Conservation (phyloP, 2,888 invertebrate genomes). For the Hesperia comma region DNA sequence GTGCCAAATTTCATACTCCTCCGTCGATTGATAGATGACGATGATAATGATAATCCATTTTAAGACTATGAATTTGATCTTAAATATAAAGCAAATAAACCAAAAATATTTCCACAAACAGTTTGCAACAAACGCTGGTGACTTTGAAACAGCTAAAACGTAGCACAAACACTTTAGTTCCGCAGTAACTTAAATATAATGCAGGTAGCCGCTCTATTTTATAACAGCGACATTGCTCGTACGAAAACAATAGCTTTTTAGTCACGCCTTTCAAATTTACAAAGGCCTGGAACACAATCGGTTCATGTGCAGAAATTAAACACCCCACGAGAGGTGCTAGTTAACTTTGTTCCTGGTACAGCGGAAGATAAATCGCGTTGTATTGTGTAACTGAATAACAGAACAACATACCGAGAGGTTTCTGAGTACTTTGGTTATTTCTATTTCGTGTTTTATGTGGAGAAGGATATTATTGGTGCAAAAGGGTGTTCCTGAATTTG, state of each 20-base stretch:
- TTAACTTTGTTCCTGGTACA: slow-evolving; percentile 35
- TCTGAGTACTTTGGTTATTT: slow-evolving; percentile 10
- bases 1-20: too few relatives aligned
- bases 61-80: too few relatives aligned
- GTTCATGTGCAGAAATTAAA: slow-evolving; percentile 44
- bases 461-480: not conserved
- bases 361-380: slow-evolving; percentile 34
- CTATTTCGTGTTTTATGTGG: not conserved
- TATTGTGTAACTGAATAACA: slow-evolving; percentile 29
- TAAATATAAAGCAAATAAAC: not conserved
- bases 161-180: slow-evolving; percentile 14
- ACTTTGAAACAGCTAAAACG: slow-evolving; percentile 12
- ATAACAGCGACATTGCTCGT: slow-evolving; percentile 41
- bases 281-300: slow-evolving; percentile 47
- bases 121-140: not conserved
- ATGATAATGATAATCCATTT: too few relatives aligned
- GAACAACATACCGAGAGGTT: slow-evolving; percentile 19
- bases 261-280: slow-evolving; percentile 52
- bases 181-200: slow-evolving; percentile 14
- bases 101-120: too few relatives aligned
- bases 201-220: slow-evolving; percentile 39
- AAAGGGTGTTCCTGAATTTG: too few relatives aligned
- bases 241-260: slow-evolving; percentile 51
- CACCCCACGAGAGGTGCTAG: slow-evolving; percentile 37
- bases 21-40: too few relatives aligned